Base-by-base conservation (phyloP, 2,797 vertebrate species). In the Notolepis coatsorum region DNA sequence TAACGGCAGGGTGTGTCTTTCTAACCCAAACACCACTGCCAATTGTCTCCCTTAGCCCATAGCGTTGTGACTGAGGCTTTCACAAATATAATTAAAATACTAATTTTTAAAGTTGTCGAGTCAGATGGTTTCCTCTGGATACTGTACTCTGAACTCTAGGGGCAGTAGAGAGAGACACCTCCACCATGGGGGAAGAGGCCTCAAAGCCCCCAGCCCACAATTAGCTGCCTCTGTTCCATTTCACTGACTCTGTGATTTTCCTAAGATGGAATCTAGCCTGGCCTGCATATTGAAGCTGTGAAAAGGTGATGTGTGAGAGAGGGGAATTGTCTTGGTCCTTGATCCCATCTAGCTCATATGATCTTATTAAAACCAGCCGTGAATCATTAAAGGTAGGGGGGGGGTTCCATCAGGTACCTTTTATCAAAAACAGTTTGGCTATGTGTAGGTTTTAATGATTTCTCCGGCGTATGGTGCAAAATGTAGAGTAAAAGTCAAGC, bases 71-170 rank as follows among this genome's bases (percentile, higher is more conserved):
- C 25, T 78, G 61, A 57, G 65, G 65, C 56, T 59, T 82, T 80
- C 57, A n/a, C 57, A 82, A 84, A 90, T 65, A 80, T 80, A 89
- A 87, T 92, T 90, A 91, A 89, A 88, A 90, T 81, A 80, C 60
- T 72, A 61, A 78, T 84, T 81, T n/a, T 56, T 47, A 23, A 79
- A 78, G 73, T 81, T 88, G 84, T 89, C 87, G 86, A 78, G 73
- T 91, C 89, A 88, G 85, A 90, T 92, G 70, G 28, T 77, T 81
- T 90, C n/a, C 86, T 89, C 76, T 55, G 82, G 82, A 89, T 86
- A 81, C 85, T 82, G 84, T 79, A 73, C 86, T 86, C 84, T 86
- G 86, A 87, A 88, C 86, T 86, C 77, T 79, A 72, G 78, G 85
- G 75, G 77, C 39, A 66, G n/a, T n/a, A n/a, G n/a, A n/a, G 68